Evolutionary conservation across 2,888 invertebrate species (phyloP).

Genomic region (Metacarcinus magister): DNA sequence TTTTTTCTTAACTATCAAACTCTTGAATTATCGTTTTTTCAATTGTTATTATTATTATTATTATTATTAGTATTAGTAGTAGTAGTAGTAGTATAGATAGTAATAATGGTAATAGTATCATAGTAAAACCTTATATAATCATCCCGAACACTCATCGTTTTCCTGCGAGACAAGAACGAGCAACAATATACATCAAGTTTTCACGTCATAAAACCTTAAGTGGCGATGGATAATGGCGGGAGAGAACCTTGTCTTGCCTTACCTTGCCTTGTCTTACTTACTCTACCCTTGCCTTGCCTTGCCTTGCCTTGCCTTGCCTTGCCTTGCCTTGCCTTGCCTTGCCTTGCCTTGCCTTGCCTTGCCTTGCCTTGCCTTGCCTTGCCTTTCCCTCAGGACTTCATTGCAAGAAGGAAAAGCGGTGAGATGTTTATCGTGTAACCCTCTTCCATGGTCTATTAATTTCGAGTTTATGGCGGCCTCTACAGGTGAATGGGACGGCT

Average conservation of each 20-base stretch:
- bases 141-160: not conserved
- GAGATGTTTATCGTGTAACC: not conserved
- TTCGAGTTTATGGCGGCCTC: constrained; percentile 9
- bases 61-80: too few relatives aligned
- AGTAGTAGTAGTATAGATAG: not conserved
- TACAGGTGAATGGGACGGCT: constrained; percentile 9
- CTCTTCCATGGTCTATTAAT: not conserved
- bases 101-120: not conserved
- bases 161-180: not conserved
- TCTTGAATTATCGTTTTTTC: too few relatives aligned
- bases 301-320: too few relatives aligned
- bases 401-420: not conserved
- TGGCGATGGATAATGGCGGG: not conserved
- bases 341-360: not conserved
- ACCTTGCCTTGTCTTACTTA: not conserved
- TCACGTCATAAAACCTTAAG: not conserved
- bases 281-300: too few relatives aligned
- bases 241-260: not conserved
- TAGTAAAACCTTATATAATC: not conserved
- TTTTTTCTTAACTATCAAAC: too few relatives aligned
- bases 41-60: too few relatives aligned
- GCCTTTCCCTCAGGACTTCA: not conserved
- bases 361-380: not conserved
- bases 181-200: not conserved
- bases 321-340: too few relatives aligned